Evolutionary conservation across 92 coral and sea anemone genomes (phyloP).

Genomic region (Parazoanthus swiftii): DNA sequence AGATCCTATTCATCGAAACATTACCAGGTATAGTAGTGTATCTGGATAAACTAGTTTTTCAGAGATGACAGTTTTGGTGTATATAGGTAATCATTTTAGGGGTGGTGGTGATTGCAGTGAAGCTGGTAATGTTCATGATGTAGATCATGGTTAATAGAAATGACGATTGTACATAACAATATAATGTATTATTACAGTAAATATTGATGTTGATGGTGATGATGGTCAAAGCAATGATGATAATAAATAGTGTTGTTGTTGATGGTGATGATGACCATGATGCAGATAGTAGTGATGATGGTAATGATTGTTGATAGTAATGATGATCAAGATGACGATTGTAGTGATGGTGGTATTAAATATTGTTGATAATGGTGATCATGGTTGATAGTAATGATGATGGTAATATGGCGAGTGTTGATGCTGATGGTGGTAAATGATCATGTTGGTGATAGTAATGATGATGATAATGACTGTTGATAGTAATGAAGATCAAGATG

Average conservation of each 20-base stretch:
- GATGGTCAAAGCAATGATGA: neutral
- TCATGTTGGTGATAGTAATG: no score
- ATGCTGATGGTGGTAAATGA: neutral
- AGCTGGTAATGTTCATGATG: no score
- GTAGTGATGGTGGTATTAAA: neutral
- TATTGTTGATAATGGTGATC: neutral
- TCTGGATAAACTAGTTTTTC: no score
- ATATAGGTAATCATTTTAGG: no score
- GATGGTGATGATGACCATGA: neutral
- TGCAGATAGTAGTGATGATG: neutral
- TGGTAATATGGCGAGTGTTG: neutral
- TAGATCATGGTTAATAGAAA: no score
- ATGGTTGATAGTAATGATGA: neutral
- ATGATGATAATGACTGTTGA: neutral
- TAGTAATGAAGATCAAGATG: neutral
- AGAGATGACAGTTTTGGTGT: no score
- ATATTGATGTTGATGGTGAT: neutral
- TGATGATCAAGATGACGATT: neutral
- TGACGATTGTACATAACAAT: neutral
- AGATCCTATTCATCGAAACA: conserved; percentile 87
- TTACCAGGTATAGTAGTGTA: conserved; percentile 73
- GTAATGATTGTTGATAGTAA: neutral
- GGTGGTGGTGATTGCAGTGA: no score
- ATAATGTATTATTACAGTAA: neutral
- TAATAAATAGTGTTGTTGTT: neutral